Base-by-base conservation (phyloP, 2,888 invertebrate species). In the Limenitis arthemis region DNA sequence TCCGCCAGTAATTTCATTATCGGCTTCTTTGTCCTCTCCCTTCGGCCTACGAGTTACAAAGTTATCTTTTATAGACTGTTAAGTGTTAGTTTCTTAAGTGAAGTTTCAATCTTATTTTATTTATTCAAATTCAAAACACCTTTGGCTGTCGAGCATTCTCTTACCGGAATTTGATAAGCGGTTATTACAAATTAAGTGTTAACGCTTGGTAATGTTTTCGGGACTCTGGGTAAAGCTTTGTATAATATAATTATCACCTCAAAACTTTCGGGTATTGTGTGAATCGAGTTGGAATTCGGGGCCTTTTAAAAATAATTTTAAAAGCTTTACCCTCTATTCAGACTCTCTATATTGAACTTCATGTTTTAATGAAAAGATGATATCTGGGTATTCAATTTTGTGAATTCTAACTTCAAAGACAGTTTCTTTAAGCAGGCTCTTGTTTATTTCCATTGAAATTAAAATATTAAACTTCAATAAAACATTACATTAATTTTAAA, bases 11-110 rank as follows among this genome's bases (percentile, higher is more conserved):
- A 75, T 70, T 76, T 72, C 73, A 73, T 81, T 82, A 80, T 78
- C 77, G 63, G 69, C 77, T 74, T 73, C 71, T 79, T 78, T 76
- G 74, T 79, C 64, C 64, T 54, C 59, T 60, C 52, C 46, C 57
- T 58, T 54, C 52, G 55, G 53, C 42, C 51, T 50, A 51, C 50
- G 38, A 32, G 46, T 50, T 47, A 47, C 56, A 56, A 57, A 62
- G 61, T 65, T 63, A 64, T 66, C 62, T 67, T 67, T 68, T 69
- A 66, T 67, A 53, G 60, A 60, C 56, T 62, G 64, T 64, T 65
- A 64, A 63, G 60, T 63, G 63, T 61, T 61, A 61, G 56, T 62
- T 61, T 61, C 57, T 58, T 53, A 58, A 50, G 55, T 56, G 59
- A 53, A 59, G 49, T 46, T 56, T 58, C 51, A 55, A 60, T 58